Evolutionary conservation across 2,888 invertebrate species (phyloP), one percentile per base, ranked within the genome.

Genomic region (Entomobrya proxima): DNA sequence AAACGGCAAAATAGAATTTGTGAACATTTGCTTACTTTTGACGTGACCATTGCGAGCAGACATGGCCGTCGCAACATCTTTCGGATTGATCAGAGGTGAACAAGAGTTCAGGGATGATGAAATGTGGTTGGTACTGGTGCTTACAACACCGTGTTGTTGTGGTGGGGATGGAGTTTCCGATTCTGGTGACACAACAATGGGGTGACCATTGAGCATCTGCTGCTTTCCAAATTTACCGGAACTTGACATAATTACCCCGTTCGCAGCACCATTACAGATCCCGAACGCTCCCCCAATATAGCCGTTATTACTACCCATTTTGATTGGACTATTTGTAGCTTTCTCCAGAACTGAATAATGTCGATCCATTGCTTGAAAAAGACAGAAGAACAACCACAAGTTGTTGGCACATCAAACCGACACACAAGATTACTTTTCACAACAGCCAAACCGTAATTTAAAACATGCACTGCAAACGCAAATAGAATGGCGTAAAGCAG

Each of bases 61-160:
- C 82, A 75, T 82, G 21, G 27, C 67, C 64, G 50, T 75, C 18
- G 35, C 82, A 82, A 75, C 67, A n/a, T 75, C 80, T 52, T 80
- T 80, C 27, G 69, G 69, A 21, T 52, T 69, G 52, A 52, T 44
- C 52, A 32, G 32, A 15, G 50, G 27, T 21, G 72, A 24, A 11
- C 52, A 18, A n/a, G 69, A 35, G 7, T 67, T 37, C 13, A 67
- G 15, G 37, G 61, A 30, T 6, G 69, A 35, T 61, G 44, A 7
- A 55, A 18, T 6, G 55, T n/a, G 55, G n/a, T 11, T n/a, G 55
- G 6, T 15, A 40, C 18, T 21, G 64, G 30, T 32, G 35, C 40
- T 37, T 27, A 72, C n/a, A n/a, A n/a, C n/a, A 18, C 24, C 7
- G 6, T 27, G 72, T 15, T 47, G 24, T 15, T 72, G 44, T 2